Percentiles rank a stretch among this genome's conserved stretches.
Evolutionary conservation across 1,140 invertebrate genomes (phyloP).

Genomic region (Drosophila equinoxialis): DNA sequence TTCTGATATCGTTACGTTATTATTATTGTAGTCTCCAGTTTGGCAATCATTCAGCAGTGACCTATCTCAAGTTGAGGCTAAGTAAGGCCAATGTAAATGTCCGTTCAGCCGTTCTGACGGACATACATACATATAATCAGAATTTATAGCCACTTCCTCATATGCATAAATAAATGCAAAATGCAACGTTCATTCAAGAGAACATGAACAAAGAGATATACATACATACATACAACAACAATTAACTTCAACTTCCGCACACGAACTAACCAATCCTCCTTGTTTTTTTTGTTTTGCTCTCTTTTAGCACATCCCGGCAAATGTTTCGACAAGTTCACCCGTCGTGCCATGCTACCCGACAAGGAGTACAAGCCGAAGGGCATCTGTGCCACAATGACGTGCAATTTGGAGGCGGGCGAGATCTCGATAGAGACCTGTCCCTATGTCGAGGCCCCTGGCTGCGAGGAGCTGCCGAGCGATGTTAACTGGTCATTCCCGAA

Average conservation of each 20-base stretch:
- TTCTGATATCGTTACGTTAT: no score
- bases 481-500: constrained; percentile 79
- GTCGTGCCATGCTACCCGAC: constrained; percentile 74
- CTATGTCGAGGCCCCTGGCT: constrained; percentile 78
- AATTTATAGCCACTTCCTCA: constrained; percentile 64
- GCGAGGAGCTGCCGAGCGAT: constrained; percentile 77
- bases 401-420: constrained; percentile 71
- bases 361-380: constrained; percentile 82
- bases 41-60: constrained; percentile 4
- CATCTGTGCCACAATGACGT: constrained; percentile 80
- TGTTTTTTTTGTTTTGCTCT: constrained; percentile 29
- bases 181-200: constrained; percentile 43
- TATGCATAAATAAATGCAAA: constrained; percentile 59
- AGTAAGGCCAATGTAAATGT: background rate
- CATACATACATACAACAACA: constrained; percentile 30
- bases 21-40: background rate
- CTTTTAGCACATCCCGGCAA: constrained; percentile 73
- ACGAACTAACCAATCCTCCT: constrained; percentile 7
- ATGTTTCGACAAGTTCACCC: constrained; percentile 80
- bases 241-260: constrained; percentile 72
- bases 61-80: background rate
- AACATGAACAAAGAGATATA: constrained; percentile 30
- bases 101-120: background rate
- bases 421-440: constrained; percentile 82
- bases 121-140: constrained; percentile 26